Percentiles rank a stretch among this genome's conserved stretches.
These are phyloP conservation scores for Drosophila rellima DNA, from an alignment of 2,888 invertebrate genomes.

Conservation along the genomic window DNA sequence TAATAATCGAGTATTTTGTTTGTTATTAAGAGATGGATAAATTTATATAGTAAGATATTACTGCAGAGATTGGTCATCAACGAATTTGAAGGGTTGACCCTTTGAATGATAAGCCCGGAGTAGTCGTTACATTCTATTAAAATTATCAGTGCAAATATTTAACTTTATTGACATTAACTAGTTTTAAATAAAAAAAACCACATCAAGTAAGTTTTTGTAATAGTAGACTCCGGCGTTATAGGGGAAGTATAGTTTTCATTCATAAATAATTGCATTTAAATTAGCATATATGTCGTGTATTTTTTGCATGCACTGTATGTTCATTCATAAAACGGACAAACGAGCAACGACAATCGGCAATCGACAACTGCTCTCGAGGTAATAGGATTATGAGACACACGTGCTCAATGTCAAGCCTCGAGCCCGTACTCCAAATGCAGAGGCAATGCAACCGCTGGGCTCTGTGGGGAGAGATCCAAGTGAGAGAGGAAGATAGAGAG, in stretches of 20 bases:
- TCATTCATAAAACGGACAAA: conserved; percentile 70
- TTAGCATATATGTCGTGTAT: conserved; percentile 7
- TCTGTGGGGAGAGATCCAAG: background rate
- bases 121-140: too few relatives aligned
- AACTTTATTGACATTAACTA: too few relatives aligned
- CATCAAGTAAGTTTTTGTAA: background rate
- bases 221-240: background rate
- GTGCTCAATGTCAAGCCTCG: conserved; percentile 74
- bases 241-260: conserved; percentile 5
- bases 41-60: too few relatives aligned
- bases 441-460: conserved; percentile 52
- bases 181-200: too few relatives aligned
- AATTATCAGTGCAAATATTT: too few relatives aligned
- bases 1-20: too few relatives aligned
- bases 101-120: too few relatives aligned
- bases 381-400: conserved; percentile 81
- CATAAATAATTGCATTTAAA: conserved; percentile 2
- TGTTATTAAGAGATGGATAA: too few relatives aligned
- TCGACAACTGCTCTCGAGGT: conserved; percentile 64
- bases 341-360: conserved; percentile 28
- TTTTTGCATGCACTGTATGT: conserved; percentile 45
- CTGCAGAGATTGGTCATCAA: too few relatives aligned
- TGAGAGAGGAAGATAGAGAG: background rate
- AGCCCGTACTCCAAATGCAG: conserved; percentile 46
- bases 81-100: too few relatives aligned